These are phyloP conservation scores for rabbit (Oryctolagus cuniculus) DNA, from an alignment of 2,113 vertebrate genomes.

Conservation along the genomic window mOryCun1.1 NC_091435.1:46850501-46851000, in stretches of 20 bases:
- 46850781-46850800: not conserved
- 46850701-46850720: constrained; percentile 9
- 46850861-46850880: constrained; percentile 16
- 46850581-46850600: constrained; percentile 49
- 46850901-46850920: constrained; percentile 69
- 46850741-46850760: not conserved
- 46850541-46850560: not conserved
- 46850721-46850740: constrained; percentile 46
- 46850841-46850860: constrained; percentile 4
- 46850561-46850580: constrained; percentile 46
- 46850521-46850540: not conserved
- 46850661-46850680: constrained; percentile 16
- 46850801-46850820: not conserved
- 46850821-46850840: not conserved
- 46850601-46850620: constrained; percentile 12
- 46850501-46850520: constrained; percentile 48
- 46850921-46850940: constrained; percentile 64
- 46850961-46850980: constrained; percentile 49
- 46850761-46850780: not conserved
- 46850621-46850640: not conserved
- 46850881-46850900: constrained; percentile 72
- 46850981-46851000: constrained; percentile 74
- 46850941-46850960: constrained; percentile 67
- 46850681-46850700: not conserved
- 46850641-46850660: not conserved